Percentiles rank a stretch among this genome's conserved stretches.
Evolutionary conservation across 1,140 invertebrate species (phyloP).

Genomic region (Bombus soroeensis): DNA sequence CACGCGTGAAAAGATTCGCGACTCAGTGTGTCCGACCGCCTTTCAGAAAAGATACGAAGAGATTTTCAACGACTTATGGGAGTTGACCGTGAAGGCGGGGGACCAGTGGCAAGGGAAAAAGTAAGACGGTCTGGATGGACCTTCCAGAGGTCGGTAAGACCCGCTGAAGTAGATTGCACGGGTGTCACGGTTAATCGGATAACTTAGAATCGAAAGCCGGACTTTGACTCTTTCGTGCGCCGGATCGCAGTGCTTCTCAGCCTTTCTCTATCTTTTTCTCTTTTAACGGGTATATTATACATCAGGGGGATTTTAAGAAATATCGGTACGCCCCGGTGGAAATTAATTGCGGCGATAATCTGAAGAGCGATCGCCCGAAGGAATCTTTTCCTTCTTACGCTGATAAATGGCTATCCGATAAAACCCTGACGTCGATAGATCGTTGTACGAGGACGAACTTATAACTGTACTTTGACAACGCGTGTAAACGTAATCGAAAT

Average conservation of each 20-base stretch:
- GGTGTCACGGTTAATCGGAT: constrained; percentile 77
- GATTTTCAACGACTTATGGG: constrained; percentile 65
- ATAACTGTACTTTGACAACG: constrained; percentile 8
- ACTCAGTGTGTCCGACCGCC: constrained; percentile 48
- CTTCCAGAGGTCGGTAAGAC: constrained; percentile 53
- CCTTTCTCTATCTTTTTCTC: not conserved
- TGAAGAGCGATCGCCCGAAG: constrained; percentile 10
- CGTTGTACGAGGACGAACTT: constrained; percentile 7
- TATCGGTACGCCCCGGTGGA: constrained; percentile 6
- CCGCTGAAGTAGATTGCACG: constrained; percentile 71
- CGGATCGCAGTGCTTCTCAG: constrained; percentile 37
- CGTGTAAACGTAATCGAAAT: constrained; percentile 15
- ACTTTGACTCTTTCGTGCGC: constrained; percentile 66
- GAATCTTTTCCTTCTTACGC: constrained; percentile 28
- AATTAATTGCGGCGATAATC: constrained; percentile 53
- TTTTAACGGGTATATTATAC: not conserved
- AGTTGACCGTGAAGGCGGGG: constrained; percentile 32
- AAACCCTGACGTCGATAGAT: constrained; percentile 27
- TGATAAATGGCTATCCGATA: constrained; percentile 17
- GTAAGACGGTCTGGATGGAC: constrained; percentile 45
- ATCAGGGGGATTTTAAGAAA: not conserved
- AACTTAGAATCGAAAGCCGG: constrained; percentile 71
- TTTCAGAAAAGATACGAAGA: constrained; percentile 59
- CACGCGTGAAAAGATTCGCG: constrained; percentile 60
- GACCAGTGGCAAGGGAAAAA: constrained; percentile 3